phyloP scores from a whole-genome alignment of 2,888 invertebrate species.

The Criorhina ranunculi region DNA sequence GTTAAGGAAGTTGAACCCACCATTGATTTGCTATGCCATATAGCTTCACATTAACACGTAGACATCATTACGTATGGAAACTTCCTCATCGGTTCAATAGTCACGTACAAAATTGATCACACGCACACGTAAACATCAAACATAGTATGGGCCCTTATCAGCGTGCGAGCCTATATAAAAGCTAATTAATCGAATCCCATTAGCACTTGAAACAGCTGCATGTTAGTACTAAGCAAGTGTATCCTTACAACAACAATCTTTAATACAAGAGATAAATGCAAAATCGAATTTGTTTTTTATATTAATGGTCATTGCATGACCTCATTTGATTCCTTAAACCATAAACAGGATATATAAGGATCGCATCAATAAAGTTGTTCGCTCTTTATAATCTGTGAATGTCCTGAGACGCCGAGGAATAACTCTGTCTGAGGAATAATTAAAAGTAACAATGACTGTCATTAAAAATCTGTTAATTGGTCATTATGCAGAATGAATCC shows the following conservation, averaged over 20 bases:
- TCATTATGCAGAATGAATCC: slow-evolving; percentile 10
- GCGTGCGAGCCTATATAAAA: slow-evolving; percentile 55
- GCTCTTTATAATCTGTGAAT: slow-evolving; percentile 62
- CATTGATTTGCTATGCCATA: too few species aligned
- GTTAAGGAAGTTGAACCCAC: too few species aligned
- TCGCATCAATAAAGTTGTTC: slow-evolving; percentile 59
- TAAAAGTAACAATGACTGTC: slow-evolving; percentile 19
- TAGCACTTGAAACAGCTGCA: slow-evolving; percentile 72
- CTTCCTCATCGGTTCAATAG: slow-evolving; percentile 36
- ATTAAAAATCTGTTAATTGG: slow-evolving; percentile 56
- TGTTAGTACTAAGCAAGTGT: slow-evolving; percentile 34
- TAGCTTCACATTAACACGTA: slow-evolving; percentile 44
- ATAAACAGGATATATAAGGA: background rate
- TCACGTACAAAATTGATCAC: slow-evolving; percentile 74
- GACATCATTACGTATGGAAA: slow-evolving; percentile 39
- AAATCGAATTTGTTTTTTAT: slow-evolving; percentile 55
- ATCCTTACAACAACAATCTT: slow-evolving; percentile 19
- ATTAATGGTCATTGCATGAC: slow-evolving; percentile 71
- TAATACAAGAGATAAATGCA: slow-evolving; percentile 49
- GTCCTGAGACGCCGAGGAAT: slow-evolving; percentile 1
- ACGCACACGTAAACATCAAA: slow-evolving; percentile 36
- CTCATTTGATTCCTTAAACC: slow-evolving; percentile 49
- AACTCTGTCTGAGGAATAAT: slow-evolving; percentile 9
- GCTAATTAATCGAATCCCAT: slow-evolving; percentile 76
- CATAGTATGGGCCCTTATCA: background rate